Conservation (phyloP, 2,113 vertebrate genomes). For the Gulo gulo region DNA sequence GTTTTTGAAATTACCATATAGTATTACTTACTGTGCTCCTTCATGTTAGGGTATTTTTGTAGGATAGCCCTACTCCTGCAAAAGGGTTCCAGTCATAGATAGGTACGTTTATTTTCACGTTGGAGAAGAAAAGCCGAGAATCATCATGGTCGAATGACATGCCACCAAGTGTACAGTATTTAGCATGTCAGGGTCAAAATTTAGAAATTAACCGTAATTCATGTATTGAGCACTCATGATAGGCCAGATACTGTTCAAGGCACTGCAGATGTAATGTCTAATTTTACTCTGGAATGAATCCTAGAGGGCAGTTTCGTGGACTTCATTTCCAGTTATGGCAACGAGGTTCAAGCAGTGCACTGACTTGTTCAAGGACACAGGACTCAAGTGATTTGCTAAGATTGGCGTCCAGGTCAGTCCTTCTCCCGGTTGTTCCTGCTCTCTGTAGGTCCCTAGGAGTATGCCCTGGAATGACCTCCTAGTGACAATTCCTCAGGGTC, state of each 20-base stretch:
- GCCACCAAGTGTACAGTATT: background rate
- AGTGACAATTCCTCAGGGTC: too few relatives aligned
- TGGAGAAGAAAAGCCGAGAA: background rate
- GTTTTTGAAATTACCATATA: background rate
- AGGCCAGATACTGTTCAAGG: background rate
- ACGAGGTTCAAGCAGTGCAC: background rate
- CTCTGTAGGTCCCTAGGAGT: rapidly evolving
- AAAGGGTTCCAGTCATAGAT: background rate
- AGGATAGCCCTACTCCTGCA: background rate
- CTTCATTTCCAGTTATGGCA: background rate
- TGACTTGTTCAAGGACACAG: too few relatives aligned
- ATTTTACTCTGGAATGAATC: background rate
- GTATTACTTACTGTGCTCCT: background rate
- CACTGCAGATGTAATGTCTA: too few relatives aligned
- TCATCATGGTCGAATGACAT: background rate
- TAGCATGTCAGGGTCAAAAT: background rate
- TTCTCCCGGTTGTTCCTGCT: too few relatives aligned
- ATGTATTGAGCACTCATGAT: background rate
- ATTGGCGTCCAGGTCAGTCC: rapidly evolving
- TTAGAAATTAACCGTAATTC: background rate
- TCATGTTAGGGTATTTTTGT: background rate
- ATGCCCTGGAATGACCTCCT: background rate
- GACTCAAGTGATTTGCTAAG: background rate
- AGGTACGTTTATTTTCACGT: background rate
- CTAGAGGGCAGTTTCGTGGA: background rate